Evolutionary conservation across 1,140 invertebrate species (phyloP).

Genomic region (Pseudobourletiella spinata): DNA sequence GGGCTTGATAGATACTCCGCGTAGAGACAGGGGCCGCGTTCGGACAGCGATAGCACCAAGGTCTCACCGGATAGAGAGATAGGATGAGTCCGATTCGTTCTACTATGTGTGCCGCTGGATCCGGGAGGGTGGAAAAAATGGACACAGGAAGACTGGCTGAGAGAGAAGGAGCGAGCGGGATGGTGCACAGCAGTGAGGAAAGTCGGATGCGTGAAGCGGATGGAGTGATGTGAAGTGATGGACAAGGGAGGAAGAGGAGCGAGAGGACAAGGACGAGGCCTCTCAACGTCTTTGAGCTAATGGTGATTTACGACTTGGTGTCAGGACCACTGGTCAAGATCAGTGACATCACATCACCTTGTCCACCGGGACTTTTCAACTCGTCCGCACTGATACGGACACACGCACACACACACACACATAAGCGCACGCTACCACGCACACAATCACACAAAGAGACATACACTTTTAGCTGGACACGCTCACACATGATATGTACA

Average conservation of each 20-base stretch:
- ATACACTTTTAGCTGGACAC: too few relatives aligned
- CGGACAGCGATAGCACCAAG: conserved; percentile 2
- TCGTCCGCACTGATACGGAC: background rate
- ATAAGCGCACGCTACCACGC: too few relatives aligned
- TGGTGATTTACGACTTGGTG: conserved; percentile 36
- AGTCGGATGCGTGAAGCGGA: conserved; percentile 6
- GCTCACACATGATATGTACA: too few relatives aligned
- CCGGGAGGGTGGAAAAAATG: background rate
- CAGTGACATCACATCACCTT: conserved; percentile 28
- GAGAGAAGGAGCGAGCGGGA: background rate
- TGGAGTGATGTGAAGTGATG: conserved; percentile 21
- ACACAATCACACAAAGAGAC: too few relatives aligned
- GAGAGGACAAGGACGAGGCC: background rate
- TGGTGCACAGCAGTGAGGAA: background rate
- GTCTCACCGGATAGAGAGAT: background rate
- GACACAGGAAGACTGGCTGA: background rate
- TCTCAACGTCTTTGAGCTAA: conserved; percentile 27
- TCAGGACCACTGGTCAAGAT: conserved; percentile 36
- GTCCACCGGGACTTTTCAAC: conserved; percentile 23
- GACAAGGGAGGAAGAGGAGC: conserved; percentile 18
- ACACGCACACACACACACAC: too few relatives aligned
- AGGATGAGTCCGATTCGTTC: too few relatives aligned
- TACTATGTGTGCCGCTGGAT: too few relatives aligned
- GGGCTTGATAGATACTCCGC: background rate
- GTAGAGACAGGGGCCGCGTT: conserved; percentile 4